These are phyloP conservation scores for Serilophus lunatus DNA, from an alignment of 2,113 vertebrate genomes.

Conservation along the genomic window DNA sequence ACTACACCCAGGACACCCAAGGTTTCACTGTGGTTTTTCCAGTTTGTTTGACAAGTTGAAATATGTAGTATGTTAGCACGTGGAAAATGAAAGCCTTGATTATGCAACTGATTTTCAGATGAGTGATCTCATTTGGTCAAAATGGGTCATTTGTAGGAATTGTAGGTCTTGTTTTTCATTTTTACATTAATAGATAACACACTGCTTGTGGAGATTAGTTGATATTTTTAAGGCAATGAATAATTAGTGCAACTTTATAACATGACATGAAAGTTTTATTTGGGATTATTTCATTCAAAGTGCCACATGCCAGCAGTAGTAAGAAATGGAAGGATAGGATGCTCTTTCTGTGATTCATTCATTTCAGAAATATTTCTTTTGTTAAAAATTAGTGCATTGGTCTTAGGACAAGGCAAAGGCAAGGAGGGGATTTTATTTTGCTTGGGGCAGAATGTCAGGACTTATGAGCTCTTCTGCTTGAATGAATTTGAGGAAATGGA, in stretches of 20 bases:
- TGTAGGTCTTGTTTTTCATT: background rate
- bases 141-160: background rate
- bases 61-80: background rate
- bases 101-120: background rate
- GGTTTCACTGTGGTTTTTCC: background rate
- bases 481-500: background rate
- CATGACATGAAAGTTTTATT: background rate
- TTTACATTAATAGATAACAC: background rate
- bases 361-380: background rate
- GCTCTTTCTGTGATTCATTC: constrained; percentile 1
- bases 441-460: constrained; percentile 11
- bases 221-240: background rate
- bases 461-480: background rate
- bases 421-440: constrained; percentile 17
- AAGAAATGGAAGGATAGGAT: background rate
- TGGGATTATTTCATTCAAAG: background rate
- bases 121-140: background rate
- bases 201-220: background rate
- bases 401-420: background rate
- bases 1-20: background rate
- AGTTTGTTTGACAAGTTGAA: background rate
- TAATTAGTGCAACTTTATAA: background rate
- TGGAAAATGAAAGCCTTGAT: background rate
- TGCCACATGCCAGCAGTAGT: background rate
- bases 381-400: background rate